Evolutionary conservation across 2,113 vertebrate genomes (phyloP).

Genomic region (Phasianus colchicus): DNA sequence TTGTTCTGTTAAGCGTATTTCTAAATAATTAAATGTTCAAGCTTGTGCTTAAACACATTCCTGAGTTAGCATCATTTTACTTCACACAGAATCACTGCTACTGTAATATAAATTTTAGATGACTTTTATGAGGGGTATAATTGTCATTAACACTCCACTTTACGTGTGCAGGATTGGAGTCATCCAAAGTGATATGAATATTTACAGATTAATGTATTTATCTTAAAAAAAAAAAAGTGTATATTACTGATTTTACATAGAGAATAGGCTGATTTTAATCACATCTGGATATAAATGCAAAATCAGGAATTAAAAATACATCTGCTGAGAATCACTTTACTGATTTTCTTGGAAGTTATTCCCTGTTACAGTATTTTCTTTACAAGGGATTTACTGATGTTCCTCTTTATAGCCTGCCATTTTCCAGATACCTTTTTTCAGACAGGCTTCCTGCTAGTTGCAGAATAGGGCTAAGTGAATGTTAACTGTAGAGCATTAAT

Average conservation of each 20-base stretch:
- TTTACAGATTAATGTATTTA: background rate
- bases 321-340: background rate
- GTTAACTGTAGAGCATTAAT: background rate
- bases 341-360: constrained; percentile 32
- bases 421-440: constrained; percentile 19
- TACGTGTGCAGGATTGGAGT: background rate
- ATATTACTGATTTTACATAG: background rate
- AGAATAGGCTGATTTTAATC: background rate
- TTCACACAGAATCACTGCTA: background rate
- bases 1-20: background rate
- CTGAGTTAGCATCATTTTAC: background rate
- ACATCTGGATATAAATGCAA: background rate
- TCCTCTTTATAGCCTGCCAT: background rate
- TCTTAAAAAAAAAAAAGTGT: background rate
- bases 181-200: background rate
- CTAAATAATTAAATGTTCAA: background rate
- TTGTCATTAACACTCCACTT: background rate
- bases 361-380: constrained; percentile 53
- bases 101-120: background rate
- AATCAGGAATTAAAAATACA: constrained; percentile 31
- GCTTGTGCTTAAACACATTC: background rate
- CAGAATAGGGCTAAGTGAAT: background rate
- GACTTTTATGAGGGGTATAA: background rate
- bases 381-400: constrained; percentile 5
- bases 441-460: constrained; percentile 2